phyloP scores from a whole-genome alignment of 2,888 invertebrate genomes.

The Trachelus tabidus region DNA sequence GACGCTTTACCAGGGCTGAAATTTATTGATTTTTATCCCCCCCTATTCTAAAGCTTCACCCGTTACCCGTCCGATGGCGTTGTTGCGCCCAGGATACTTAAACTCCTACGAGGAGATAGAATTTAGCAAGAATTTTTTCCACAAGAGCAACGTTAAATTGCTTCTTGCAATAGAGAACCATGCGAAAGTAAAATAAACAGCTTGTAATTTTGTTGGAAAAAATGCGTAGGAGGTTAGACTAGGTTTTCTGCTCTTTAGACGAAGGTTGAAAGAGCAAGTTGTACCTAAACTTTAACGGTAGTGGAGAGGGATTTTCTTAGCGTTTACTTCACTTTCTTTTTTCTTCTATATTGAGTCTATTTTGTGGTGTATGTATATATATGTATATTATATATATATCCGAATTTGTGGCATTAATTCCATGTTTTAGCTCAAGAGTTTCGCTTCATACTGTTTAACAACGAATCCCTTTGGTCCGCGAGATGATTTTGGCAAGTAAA shows the following conservation, averaged over 20 bases:
- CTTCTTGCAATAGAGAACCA: neutral
- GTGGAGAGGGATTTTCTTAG: no score
- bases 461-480: no score
- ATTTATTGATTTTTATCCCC: constrained; percentile 31
- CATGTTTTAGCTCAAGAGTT: no score
- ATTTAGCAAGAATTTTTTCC: neutral
- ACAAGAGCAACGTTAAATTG: neutral
- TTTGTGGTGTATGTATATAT: no score
- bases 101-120: neutral
- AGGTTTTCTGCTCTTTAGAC: neutral
- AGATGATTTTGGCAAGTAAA: no score
- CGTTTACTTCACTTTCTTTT: no score
- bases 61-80: constrained; percentile 36
- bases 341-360: no score
- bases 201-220: neutral
- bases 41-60: constrained; percentile 28
- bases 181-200: neutral
- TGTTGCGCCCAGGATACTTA: constrained; percentile 7
- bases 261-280: neutral
- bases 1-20: constrained; percentile 29
- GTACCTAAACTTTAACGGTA: neutral
- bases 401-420: no score
- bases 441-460: no score
- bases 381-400: no score
- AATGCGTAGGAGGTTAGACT: neutral